phyloP scores from a whole-genome alignment of 2,797 vertebrate genomes.

The Phyllotis vaccarum region DNA sequence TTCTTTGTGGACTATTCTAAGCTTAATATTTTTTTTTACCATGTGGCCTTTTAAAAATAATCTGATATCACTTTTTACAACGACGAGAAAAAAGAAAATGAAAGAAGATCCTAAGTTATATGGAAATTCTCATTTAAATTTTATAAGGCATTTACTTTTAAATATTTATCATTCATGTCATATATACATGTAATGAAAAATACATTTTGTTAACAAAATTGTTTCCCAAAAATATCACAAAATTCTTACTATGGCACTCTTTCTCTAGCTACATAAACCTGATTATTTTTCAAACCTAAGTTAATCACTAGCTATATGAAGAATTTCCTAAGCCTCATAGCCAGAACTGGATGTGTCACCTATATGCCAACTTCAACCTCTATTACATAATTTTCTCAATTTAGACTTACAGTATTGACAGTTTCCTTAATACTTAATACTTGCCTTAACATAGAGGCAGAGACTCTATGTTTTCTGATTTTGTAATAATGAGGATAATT shows the following conservation, averaged over 20 bases:
- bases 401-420: not conserved
- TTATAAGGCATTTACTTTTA: slow-evolving; percentile 42
- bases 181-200: slow-evolving; percentile 39
- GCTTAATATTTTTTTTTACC: slow-evolving; percentile 44
- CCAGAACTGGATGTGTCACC: not conserved
- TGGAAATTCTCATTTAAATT: slow-evolving; percentile 14
- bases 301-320: not conserved
- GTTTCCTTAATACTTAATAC: not conserved
- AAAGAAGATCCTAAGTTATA: slow-evolving; percentile 27
- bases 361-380: not conserved
- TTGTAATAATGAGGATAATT: not conserved
- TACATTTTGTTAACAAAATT: not conserved
- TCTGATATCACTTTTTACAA: slow-evolving; percentile 56
- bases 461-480: not conserved
- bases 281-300: not conserved
- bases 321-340: not conserved
- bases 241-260: not conserved
- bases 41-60: not conserved
- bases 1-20: slow-evolving; percentile 30
- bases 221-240: not conserved
- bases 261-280: not conserved
- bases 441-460: too few species aligned
- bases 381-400: not conserved
- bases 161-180: slow-evolving; percentile 32
- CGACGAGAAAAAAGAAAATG: not conserved